Conservation (phyloP, 2,888 invertebrate species). For the Eubasilissa splendida region DNA sequence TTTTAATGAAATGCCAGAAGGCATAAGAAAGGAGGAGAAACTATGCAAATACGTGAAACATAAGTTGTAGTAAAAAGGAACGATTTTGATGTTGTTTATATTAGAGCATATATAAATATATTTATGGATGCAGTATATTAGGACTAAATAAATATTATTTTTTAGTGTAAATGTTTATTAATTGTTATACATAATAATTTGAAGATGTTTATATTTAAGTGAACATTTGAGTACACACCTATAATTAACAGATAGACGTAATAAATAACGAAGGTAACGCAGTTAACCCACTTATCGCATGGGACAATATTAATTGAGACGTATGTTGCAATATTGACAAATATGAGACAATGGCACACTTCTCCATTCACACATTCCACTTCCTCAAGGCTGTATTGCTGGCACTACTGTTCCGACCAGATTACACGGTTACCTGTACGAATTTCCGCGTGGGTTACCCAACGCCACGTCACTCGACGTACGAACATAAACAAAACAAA, state of each 20-base stretch:
- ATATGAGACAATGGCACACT: slow-evolving; percentile 30
- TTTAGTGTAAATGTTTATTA: too few relatives aligned
- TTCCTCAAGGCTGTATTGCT: slow-evolving; percentile 19
- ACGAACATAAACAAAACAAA: slow-evolving; percentile 6
- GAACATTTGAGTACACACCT: too few relatives aligned
- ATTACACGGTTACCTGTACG: slow-evolving; percentile 20
- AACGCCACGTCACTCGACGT: slow-evolving; percentile 10
- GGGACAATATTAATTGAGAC: slow-evolving; percentile 20
- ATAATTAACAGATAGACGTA: background rate
- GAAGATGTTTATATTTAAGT: too few relatives aligned
- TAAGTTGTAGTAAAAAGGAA: too few relatives aligned
- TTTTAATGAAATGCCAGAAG: too few relatives aligned
- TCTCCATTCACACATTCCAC: slow-evolving; percentile 37
- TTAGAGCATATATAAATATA: too few relatives aligned
- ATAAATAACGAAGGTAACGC: background rate
- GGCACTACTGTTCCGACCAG: slow-evolving; percentile 4
- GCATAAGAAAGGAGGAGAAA: too few relatives aligned
- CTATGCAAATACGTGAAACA: too few relatives aligned
- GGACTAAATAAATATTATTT: too few relatives aligned
- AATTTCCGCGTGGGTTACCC: slow-evolving; percentile 25
- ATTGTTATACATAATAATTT: too few relatives aligned
- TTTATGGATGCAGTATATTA: too few relatives aligned
- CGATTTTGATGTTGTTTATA: too few relatives aligned
- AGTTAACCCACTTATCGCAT: background rate
- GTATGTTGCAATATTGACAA: slow-evolving; percentile 33